Evolutionary conservation across 1,140 invertebrate species (phyloP).

Genomic region (Agraylea sexmaculata): DNA sequence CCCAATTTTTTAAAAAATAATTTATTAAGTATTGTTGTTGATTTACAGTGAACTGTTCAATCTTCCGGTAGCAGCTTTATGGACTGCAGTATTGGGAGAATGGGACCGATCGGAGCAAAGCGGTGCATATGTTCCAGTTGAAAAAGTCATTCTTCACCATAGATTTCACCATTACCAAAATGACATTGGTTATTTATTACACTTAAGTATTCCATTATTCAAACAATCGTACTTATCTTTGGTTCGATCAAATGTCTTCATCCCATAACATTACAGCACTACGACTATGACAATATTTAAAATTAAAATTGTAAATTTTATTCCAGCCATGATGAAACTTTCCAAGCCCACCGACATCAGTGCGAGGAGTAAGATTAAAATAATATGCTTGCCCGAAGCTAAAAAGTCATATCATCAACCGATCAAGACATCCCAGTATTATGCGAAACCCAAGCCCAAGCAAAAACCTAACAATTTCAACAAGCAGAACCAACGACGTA

Average conservation of each 20-base stretch:
- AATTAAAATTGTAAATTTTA: slow-evolving; percentile 15
- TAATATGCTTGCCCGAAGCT: slow-evolving; percentile 60
- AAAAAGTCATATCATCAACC: slow-evolving; percentile 25
- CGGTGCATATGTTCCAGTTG: slow-evolving; percentile 59
- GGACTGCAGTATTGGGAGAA: slow-evolving; percentile 80
- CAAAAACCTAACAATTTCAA: slow-evolving; percentile 24
- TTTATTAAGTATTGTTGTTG: background rate
- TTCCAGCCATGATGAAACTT: slow-evolving; percentile 73
- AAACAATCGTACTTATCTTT: too few relatives aligned
- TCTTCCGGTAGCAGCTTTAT: slow-evolving; percentile 71
- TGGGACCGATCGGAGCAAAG: slow-evolving; percentile 69
- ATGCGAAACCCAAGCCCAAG: slow-evolving; percentile 23
- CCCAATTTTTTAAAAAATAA: background rate
- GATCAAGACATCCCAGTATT: slow-evolving; percentile 28
- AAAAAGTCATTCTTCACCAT: slow-evolving; percentile 72
- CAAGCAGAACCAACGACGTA: slow-evolving; percentile 25
- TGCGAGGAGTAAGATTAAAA: slow-evolving; percentile 49
- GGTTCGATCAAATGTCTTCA: too few relatives aligned
- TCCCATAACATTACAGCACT: too few relatives aligned
- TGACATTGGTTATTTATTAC: slow-evolving; percentile 72
- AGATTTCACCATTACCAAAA: slow-evolving; percentile 79
- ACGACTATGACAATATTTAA: slow-evolving; percentile 1
- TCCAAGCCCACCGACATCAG: slow-evolving; percentile 58
- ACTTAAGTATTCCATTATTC: too few relatives aligned
- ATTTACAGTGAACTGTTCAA: slow-evolving; percentile 67